Base-by-base conservation (phyloP, 2,888 invertebrate genomes). In the Campaea margaritaria region DNA sequence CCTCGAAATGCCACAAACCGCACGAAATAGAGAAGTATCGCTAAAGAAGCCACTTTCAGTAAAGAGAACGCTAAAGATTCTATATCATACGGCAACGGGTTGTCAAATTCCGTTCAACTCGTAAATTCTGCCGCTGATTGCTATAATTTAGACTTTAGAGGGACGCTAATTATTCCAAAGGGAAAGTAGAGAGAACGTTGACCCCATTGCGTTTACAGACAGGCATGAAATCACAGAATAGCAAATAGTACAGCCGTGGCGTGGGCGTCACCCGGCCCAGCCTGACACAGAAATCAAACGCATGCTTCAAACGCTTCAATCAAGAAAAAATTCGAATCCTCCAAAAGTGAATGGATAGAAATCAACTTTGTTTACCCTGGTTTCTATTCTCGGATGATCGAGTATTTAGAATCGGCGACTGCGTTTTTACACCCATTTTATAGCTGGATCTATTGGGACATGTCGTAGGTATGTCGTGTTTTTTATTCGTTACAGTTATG, bases 111-210 rank as follows among this genome's bases (percentile, higher is more conserved):
- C 27, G 7, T 27, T 27, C 27, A 27, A 7, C 31, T 31, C 31
- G 31, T 31, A 31, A 7, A 31, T 27, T 27, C 27, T 31, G 57
- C 64, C 61, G 52, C 58, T 66, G 68, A 70, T 74, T 69, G 70
- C 65, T 68, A 49, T 63, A 67, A 64, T 68, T 68, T 58, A 67
- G 57, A 67, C 64, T 68, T 68, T 58, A 67, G 57, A 67, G 68
- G 66, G 64, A 72, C 70, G 71, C 66, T 73, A 72, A 78, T 68
- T 72, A 68, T 73, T 70, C 68, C 71, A 63, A 65, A 76, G 75
- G 79, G 86, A 87, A 88, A 87, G 87, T 86, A 83, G 83, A 79
- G 67, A 81, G 86, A 73, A 67, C 83, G 76, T 79, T 76, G 87
- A 85, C 89, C 86, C 81, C 78, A 63, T 62, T 65, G 65, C 72